phyloP scores from a whole-genome alignment of 2,888 invertebrate genomes.

The Hirudinaria manillensis region DNA sequence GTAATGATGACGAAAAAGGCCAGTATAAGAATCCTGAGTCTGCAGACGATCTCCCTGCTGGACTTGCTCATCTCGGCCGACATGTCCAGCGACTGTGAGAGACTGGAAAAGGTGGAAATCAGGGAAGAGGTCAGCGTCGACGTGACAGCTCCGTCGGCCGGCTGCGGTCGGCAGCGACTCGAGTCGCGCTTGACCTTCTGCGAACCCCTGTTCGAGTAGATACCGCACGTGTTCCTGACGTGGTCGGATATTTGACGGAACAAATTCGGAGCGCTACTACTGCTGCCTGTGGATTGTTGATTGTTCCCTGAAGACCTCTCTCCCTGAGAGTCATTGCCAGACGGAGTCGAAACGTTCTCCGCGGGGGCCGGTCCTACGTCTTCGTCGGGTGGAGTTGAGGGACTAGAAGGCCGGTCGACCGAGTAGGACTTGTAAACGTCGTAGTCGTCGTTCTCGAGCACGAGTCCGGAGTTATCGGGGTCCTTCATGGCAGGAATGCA shows the following conservation, averaged over 20 bases:
- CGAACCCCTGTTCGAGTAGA: background rate
- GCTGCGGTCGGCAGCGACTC: too few relatives aligned
- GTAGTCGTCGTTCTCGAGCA: background rate
- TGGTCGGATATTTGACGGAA: conserved; percentile 1
- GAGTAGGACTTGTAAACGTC: background rate
- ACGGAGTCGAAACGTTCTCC: background rate
- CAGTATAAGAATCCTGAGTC: conserved; percentile 11
- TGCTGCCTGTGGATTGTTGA: background rate
- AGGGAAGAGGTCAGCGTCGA: background rate
- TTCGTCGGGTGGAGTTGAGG: background rate
- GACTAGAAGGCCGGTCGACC: background rate
- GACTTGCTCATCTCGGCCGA: background rate
- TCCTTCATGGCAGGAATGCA: conserved; percentile 10
- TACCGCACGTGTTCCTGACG: background rate
- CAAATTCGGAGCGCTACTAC: background rate
- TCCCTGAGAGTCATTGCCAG: background rate
- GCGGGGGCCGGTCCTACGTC: background rate
- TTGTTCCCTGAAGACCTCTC: too few relatives aligned
- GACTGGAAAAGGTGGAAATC: background rate
- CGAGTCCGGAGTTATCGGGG: background rate
- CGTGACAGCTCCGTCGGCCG: too few relatives aligned
- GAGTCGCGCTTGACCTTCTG: background rate
- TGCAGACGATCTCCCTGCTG: background rate
- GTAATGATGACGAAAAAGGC: conserved; percentile 21
- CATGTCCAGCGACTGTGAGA: background rate